Percentiles rank a stretch among this genome's conserved stretches.
phyloP scores from a whole-genome alignment of 2,888 invertebrate species.

The Tyria jacobaeae region DNA sequence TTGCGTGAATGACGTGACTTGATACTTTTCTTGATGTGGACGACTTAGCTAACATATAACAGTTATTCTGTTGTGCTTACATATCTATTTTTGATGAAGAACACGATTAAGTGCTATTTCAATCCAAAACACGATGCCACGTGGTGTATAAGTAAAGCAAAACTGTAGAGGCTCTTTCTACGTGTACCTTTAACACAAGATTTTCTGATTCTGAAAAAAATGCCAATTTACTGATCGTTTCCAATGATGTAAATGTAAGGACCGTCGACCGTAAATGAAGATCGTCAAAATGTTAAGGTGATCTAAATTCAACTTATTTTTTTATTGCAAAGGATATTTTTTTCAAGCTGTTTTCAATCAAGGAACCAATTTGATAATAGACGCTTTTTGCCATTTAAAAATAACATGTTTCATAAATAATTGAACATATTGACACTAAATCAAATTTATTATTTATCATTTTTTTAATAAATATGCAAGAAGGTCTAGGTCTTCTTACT shows the following conservation, averaged over 20 bases:
- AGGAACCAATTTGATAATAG: not conserved
- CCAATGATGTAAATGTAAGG: not conserved
- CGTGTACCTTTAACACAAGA: no score
- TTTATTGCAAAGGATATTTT: conserved; percentile 9
- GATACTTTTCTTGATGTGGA: conserved; percentile 43
- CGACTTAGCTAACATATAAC: not conserved
- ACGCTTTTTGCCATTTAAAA: conserved; percentile 1
- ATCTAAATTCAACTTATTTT: conserved; percentile 13
- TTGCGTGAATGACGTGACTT: conserved; percentile 35
- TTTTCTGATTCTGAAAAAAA: no score
- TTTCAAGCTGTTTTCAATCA: conserved; percentile 2
- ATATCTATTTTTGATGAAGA: no score
- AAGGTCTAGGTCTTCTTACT: not conserved
- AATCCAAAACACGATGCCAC: no score
- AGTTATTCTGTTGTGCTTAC: no score
- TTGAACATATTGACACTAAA: not conserved
- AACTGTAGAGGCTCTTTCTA: no score
- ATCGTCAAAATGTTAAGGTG: not conserved
- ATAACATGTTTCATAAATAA: not conserved
- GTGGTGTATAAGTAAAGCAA: no score
- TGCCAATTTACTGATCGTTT: not conserved
- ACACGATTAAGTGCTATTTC: no score
- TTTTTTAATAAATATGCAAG: no score
- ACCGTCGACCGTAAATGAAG: not conserved
- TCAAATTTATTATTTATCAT: no score